Conservation (phyloP, 2,888 invertebrate species). For the Cotesia congregata region DNA sequence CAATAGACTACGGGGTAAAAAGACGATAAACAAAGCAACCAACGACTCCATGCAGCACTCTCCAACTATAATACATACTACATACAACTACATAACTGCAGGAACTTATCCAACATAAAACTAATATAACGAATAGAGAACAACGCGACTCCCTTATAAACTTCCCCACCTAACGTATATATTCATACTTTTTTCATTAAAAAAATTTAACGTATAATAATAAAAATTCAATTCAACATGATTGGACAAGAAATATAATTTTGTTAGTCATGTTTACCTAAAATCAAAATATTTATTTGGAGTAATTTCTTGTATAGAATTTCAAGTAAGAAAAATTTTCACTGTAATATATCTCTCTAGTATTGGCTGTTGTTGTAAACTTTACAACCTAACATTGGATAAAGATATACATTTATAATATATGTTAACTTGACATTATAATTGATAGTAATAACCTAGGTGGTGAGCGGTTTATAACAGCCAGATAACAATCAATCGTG, state of each 20-base stretch:
- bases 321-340: no score
- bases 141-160: slow-evolving; percentile 13
- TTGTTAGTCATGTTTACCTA: no score
- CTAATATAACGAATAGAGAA: background rate
- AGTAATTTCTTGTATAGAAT: no score
- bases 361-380: background rate
- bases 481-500: background rate
- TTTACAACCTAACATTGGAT: no score
- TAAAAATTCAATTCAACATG: no score
- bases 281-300: no score
- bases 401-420: background rate
- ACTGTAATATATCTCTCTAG: background rate
- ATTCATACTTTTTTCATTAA: no score
- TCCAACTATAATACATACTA: background rate
- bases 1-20: slow-evolving; percentile 33
- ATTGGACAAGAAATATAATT: no score
- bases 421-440: background rate
- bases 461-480: background rate
- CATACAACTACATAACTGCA: background rate
- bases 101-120: background rate
- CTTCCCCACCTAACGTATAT: background rate
- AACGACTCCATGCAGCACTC: background rate
- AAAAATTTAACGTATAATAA: no score
- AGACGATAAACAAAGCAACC: slow-evolving; percentile 37
- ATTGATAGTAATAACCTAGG: background rate